Conservation (phyloP, 1,140 invertebrate species). For the Psix sp. region DNA sequence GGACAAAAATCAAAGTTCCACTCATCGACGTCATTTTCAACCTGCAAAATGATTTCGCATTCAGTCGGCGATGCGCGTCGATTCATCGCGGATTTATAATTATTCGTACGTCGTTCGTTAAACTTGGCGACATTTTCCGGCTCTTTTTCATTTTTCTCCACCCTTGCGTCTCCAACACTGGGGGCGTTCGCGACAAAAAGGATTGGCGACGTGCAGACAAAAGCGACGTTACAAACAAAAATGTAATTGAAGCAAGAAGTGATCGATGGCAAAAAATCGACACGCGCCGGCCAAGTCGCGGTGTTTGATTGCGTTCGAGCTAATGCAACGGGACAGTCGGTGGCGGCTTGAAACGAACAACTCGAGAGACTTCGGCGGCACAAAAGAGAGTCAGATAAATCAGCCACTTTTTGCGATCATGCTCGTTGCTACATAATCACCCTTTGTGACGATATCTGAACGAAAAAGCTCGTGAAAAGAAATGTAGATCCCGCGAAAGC, state of each 20-base stretch:
- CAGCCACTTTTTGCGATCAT: constrained; percentile 15
- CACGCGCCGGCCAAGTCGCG: constrained; percentile 18
- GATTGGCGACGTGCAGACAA: no score
- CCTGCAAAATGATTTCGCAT: constrained; percentile 16
- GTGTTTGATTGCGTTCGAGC: constrained; percentile 16
- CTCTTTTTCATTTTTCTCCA: not conserved
- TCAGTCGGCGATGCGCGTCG: no score
- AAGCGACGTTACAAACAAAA: constrained; percentile 35
- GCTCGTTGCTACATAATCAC: constrained; percentile 21
- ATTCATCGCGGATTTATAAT: constrained; percentile 5
- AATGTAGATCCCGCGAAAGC: constrained; percentile 9
- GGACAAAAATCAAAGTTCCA: constrained; percentile 20
- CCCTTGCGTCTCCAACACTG: not conserved
- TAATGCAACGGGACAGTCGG: not conserved
- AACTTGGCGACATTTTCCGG: no score
- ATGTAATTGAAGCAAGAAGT: constrained; percentile 30
- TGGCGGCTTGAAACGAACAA: constrained; percentile 8
- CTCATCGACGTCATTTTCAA: constrained; percentile 11
- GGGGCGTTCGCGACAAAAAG: no score
- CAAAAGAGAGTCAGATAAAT: constrained; percentile 17
- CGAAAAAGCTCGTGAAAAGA: constrained; percentile 4
- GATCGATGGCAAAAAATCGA: constrained; percentile 33
- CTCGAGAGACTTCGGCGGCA: not conserved
- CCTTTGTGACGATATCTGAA: constrained; percentile 1
- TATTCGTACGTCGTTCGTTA: constrained; percentile 5